Base-by-base conservation (phyloP, 64 coral and sea anemone species). In the Pocillopora verrucosa region DNA sequence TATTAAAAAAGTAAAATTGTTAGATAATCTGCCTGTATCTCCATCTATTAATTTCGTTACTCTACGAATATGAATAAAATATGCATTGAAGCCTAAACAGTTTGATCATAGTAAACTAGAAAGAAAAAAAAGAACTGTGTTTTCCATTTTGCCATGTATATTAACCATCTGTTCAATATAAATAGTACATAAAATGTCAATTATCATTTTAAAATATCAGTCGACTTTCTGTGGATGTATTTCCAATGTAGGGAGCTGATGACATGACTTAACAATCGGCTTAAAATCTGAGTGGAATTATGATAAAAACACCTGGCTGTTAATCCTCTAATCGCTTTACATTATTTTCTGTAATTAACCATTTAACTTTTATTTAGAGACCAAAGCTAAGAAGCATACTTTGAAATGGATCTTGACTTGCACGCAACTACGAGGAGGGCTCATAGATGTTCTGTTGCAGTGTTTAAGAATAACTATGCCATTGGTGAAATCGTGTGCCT, bases 321-420 rank as follows among this genome's bases (percentile, higher is more conserved):
- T 85, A 85, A 85, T 85, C 82, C 64, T 72, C 34, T 85, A 72
- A 85, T 70, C 64, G 41, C 62, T 56, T 85, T 85, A 67, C 20
- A 83, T 67, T 34, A 35, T 83, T 83, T 30, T 62, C 25, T 67
- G 17, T 67, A 83, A 41, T 79, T 59, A 79, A 79, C n/a, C 20
- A 51, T 85, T 85, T 72, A 85, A 72, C 63, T 25, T 38, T 25
- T 85, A 37, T 56, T 72, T 72, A 16, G 1, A 72, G 63, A 11
- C 63, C 36, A 72, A 56, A 85, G 37, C 16, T 22, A 70, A 70
- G 38, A 26, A 65, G 16, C 56, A 17, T 25, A 19, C 38, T 84
- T 56, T 68, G 63, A 10, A 14, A n/a, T 24, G 56, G 9, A 70
- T 11, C 64, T 24, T 20, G 17, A 85, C 20, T 38, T 16, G 63